Base-by-base conservation (phyloP, 2,797 vertebrate species). In the Sebastes itinus region DNA sequence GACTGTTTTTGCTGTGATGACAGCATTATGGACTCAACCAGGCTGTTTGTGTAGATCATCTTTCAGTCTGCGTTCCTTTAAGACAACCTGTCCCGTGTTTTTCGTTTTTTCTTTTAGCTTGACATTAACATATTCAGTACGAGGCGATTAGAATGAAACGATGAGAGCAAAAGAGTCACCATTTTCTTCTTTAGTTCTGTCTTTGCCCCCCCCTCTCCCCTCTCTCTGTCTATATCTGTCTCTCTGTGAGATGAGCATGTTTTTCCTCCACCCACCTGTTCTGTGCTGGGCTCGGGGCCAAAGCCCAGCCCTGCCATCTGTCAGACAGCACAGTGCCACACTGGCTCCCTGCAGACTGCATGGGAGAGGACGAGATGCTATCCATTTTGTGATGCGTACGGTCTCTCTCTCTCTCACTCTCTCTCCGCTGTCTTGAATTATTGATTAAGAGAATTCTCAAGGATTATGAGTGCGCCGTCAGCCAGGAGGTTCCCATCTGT, bases 261-360 rank as follows among this genome's bases (percentile, higher is more conserved):
- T 93, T 89, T 75, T 79, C 77, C 78, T 71, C 69, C 66, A 28
- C 66, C 86, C 92, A 89, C 87, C 92, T 92, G 92, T 81, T 92
- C 87, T 69, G 62, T 7, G 23, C 81, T 61, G 83, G 81, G 89
- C 85, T 82, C 4, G 0, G 56, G 76, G 85, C 94, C 92, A 91
- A 75, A 83, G 72, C 82, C 75, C 65, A 1, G 78, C 85, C 78
- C 62, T 8, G 74, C 92, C 92, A 92, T 94, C 92, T 94, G 90
- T 86, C 46, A 85, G 80, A 74, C 83, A 13, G 81, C 80, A 68
- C 83, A 62, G 49, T 61, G 81, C 77, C 82, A 82, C 77, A 67
- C 72, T 27, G 70, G 64, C 81, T 86, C 88, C 68, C 59, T 67
- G 61, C 85, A 79, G 63, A 60, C 82, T 74, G 80, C 69, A 66